Evolutionary conservation across 1,140 invertebrate genomes (phyloP).

Genomic region (Drosophila funebris): DNA sequence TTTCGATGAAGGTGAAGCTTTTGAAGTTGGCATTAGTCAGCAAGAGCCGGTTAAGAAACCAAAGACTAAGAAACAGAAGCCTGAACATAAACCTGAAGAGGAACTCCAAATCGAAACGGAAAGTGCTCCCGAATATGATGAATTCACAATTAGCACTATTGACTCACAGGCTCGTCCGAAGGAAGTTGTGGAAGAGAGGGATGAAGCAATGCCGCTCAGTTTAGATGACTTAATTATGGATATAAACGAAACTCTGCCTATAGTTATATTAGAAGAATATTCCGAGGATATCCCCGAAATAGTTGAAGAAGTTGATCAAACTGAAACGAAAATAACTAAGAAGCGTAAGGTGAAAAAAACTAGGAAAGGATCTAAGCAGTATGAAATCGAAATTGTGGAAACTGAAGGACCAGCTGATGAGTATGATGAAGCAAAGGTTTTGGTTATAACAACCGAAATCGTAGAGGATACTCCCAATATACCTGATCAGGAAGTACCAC

Average conservation of each 20-base stretch:
- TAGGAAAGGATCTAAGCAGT: constrained; percentile 80
- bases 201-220: not conserved
- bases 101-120: constrained; percentile 7
- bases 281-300: constrained; percentile 8
- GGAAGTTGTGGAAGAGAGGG: not conserved
- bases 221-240: constrained; percentile 52
- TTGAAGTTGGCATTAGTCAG: constrained; percentile 60
- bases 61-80: constrained; percentile 58
- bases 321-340: constrained; percentile 41
- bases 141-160: constrained; percentile 48
- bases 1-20: constrained; percentile 46
- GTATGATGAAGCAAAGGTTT: constrained; percentile 64
- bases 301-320: not conserved
- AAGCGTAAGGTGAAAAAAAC: constrained; percentile 84
- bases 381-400: constrained; percentile 84
- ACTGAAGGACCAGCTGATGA: constrained; percentile 44
- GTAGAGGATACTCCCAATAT: constrained; percentile 39
- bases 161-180: constrained; percentile 36
- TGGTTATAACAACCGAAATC: constrained; percentile 77
- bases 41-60: constrained; percentile 57
- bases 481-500: constrained; percentile 37
- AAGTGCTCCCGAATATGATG: constrained; percentile 30
- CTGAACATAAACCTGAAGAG: constrained; percentile 8
- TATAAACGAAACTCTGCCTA: constrained; percentile 45
- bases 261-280: constrained; percentile 44